These are phyloP conservation scores for Aphelenchoides avenae DNA, from an alignment of 1,140 invertebrate species.

Conservation along the genomic window DNA sequence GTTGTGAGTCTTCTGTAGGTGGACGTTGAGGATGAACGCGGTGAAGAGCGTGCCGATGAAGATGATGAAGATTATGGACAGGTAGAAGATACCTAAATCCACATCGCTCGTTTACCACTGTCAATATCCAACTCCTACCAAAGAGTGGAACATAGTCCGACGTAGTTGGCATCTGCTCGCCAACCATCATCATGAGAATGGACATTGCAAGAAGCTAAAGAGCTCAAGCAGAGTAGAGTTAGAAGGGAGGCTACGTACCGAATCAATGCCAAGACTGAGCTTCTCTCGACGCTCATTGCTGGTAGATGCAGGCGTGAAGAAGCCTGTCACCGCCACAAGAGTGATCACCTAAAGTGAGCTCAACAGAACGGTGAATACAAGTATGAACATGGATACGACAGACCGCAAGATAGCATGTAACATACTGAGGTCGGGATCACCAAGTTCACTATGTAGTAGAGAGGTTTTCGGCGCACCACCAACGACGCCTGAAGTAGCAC, in stretches of 20 bases:
- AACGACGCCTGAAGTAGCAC: slow-evolving; percentile 54
- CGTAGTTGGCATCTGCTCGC: slow-evolving; percentile 36
- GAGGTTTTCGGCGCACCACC: slow-evolving; percentile 53
- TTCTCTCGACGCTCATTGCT: slow-evolving; percentile 56
- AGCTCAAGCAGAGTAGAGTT: not conserved
- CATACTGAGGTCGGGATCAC: slow-evolving; percentile 56
- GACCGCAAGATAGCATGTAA: too few species aligned
- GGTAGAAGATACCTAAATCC: slow-evolving; percentile 46
- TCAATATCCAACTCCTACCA: slow-evolving; percentile 22
- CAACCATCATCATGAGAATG: slow-evolving; percentile 56
- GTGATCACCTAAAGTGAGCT: too few species aligned
- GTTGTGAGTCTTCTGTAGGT: slow-evolving; percentile 54
- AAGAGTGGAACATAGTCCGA: slow-evolving; percentile 54
- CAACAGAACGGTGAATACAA: too few species aligned
- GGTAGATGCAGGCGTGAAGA: slow-evolving; percentile 59
- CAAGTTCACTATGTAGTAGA: slow-evolving; percentile 57
- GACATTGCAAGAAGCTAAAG: slow-evolving; percentile 55
- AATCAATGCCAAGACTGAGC: slow-evolving; percentile 55
- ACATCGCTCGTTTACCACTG: slow-evolving; percentile 2
- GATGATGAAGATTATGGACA: slow-evolving; percentile 57
- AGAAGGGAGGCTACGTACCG: slow-evolving; percentile 14
- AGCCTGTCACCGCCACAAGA: slow-evolving; percentile 58
- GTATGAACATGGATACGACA: too few species aligned
- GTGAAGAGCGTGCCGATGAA: slow-evolving; percentile 58
- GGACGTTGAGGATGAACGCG: slow-evolving; percentile 57